Evolutionary conservation across 2,797 vertebrate genomes (phyloP).

Genomic region (Sebastes aleutianus): DNA sequence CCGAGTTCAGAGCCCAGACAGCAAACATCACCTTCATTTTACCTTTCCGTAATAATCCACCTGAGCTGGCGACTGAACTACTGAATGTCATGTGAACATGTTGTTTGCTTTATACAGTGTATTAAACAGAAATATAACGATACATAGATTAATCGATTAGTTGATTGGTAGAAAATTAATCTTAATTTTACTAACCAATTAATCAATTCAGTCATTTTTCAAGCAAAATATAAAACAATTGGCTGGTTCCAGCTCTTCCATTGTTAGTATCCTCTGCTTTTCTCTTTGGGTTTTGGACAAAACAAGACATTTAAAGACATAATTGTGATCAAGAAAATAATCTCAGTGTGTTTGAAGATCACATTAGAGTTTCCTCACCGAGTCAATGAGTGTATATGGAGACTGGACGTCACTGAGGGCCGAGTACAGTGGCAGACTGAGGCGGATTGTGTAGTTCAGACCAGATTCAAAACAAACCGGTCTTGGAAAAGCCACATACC

Average conservation of each 20-base stretch:
- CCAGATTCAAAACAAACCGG: constrained; percentile 93
- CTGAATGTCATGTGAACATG: background rate
- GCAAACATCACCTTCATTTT: background rate
- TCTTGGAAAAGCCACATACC: constrained; percentile 87
- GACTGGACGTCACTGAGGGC: constrained; percentile 85
- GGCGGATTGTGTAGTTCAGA: constrained; percentile 92
- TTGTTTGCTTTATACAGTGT: background rate
- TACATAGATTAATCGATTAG: background rate
- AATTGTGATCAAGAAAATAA: background rate
- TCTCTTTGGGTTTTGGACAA: background rate
- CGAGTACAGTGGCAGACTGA: constrained; percentile 90
- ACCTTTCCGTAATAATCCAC: background rate
- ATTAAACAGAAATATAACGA: background rate
- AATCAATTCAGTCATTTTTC: background rate
- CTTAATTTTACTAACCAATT: background rate
- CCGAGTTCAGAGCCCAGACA: background rate
- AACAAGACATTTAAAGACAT: background rate
- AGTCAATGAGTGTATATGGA: constrained; percentile 95
- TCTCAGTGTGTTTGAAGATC: background rate
- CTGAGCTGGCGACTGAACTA: background rate
- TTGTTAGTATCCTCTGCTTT: no score
- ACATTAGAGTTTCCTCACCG: constrained; percentile 80
- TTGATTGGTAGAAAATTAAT: background rate
- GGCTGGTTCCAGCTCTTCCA: background rate
- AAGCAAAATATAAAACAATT: background rate